These are phyloP conservation scores for Tiliqua scincoides DNA, from an alignment of 2,113 vertebrate genomes.

Conservation along the genomic window DNA sequence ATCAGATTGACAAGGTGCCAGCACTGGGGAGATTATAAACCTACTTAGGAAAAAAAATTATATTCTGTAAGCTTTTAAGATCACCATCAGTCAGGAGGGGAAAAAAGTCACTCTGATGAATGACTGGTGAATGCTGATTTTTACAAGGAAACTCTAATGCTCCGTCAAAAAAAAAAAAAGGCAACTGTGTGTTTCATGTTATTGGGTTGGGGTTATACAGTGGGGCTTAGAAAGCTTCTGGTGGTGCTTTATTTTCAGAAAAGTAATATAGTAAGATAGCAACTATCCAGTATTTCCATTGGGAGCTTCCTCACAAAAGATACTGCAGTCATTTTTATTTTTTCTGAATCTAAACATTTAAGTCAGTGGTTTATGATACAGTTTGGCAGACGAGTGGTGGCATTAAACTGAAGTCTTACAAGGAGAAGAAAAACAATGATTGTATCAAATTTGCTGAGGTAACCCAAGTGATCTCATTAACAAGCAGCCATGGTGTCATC, in stretches of 20 bases:
- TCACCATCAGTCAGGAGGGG: slow-evolving; percentile 29
- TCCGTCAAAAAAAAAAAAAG: slow-evolving; percentile 25
- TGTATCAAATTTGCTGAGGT: background rate
- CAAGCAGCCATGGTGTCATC: background rate
- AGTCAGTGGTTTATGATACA: background rate
- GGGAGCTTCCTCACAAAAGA: slow-evolving; percentile 12
- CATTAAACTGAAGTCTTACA: slow-evolving; percentile 31
- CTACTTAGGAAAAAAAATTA: slow-evolving; percentile 48
- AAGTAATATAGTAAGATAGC: slow-evolving; percentile 23
- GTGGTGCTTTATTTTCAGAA: slow-evolving; percentile 26
- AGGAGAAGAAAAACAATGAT: background rate
- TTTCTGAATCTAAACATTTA: background rate
- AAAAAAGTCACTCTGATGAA: slow-evolving; percentile 16
- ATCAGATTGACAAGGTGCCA: slow-evolving; percentile 61
- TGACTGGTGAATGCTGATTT: slow-evolving; percentile 31
- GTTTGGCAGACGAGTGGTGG: slow-evolving; percentile 3
- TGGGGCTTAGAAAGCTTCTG: slow-evolving; percentile 2
- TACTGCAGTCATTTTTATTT: background rate
- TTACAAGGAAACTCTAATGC: background rate
- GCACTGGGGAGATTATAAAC: slow-evolving; percentile 47
- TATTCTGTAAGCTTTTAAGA: slow-evolving; percentile 57
- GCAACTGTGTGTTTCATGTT: slow-evolving; percentile 39
- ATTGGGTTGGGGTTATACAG: slow-evolving; percentile 27
- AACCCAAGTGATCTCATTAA: background rate
- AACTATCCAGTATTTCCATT: slow-evolving; percentile 17